Evolutionary conservation across 2,888 invertebrate species (phyloP).

Genomic region (Eilema caniola): DNA sequence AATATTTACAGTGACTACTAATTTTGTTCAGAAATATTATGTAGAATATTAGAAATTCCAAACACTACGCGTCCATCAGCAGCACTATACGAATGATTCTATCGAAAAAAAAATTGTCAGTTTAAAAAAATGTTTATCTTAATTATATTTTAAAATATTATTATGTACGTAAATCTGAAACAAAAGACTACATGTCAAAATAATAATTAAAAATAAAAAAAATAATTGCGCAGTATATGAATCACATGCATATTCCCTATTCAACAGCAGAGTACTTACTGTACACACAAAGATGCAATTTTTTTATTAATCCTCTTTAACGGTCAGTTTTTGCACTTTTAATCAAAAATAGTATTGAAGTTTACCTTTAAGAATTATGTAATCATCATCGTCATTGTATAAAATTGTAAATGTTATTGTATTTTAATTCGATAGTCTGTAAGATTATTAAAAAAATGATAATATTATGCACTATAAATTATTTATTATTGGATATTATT

Average conservation of each 20-base stretch:
- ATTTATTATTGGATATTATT: conserved; percentile 21
- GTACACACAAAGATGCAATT: too few species aligned
- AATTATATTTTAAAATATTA: too few species aligned
- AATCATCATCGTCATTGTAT: conserved; percentile 55
- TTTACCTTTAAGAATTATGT: conserved; percentile 31
- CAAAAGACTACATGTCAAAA: too few species aligned
- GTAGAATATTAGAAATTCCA: background rate
- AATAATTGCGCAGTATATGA: too few species aligned
- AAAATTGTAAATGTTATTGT: conserved; percentile 55
- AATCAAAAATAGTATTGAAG: background rate
- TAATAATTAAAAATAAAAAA: too few species aligned
- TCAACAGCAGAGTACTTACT: too few species aligned
- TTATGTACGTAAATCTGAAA: too few species aligned
- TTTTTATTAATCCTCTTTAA: background rate
- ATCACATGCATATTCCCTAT: too few species aligned
- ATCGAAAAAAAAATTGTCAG: too few species aligned
- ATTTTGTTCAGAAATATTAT: background rate
- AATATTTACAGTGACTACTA: background rate
- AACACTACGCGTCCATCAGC: background rate
- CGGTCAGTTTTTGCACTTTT: background rate
- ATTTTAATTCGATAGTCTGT: conserved; percentile 31
- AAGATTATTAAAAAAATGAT: conserved; percentile 21
- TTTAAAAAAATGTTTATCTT: too few species aligned
- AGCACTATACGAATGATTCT: too few species aligned
- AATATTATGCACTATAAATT: conserved; percentile 26